A percentile compares a stretch with the other conserved stretches of the same genome.
These are phyloP conservation scores for Petroica traversi DNA, from an alignment of 2,113 vertebrate species.

Conservation along the genomic window DNA sequence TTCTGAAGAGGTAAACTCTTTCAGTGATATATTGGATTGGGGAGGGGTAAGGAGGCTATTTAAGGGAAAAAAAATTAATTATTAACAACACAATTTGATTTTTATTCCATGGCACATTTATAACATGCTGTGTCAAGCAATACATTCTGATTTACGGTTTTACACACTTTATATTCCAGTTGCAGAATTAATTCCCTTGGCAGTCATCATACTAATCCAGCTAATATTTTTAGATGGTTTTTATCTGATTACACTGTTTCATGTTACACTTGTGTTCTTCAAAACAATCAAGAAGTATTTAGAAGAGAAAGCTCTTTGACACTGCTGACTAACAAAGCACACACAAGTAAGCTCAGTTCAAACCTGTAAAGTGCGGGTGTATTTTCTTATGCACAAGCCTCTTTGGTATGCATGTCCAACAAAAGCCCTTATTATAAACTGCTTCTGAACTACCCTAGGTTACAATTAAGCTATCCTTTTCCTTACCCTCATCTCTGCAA, in stretches of 20 bases:
- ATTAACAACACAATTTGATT: neutral
- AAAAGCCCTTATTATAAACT: neutral
- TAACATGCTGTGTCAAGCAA: neutral
- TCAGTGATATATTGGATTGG: neutral
- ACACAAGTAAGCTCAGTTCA: neutral
- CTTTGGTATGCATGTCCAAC: neutral
- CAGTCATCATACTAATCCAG: neutral
- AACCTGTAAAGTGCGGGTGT: neutral
- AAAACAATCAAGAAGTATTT: neutral
- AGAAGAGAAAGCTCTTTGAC: neutral
- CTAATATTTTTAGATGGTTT: neutral
- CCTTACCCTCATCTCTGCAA: neutral
- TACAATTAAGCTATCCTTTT: neutral
- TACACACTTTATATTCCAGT: neutral
- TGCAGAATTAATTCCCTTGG: neutral
- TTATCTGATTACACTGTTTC: neutral
- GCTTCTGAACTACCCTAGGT: neutral
- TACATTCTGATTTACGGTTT: neutral
- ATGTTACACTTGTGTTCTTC: neutral
- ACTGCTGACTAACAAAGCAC: neutral
- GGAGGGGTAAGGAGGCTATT: neutral
- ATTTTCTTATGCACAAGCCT: neutral
- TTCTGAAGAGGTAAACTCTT: neutral
- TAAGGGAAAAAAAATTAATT: neutral
- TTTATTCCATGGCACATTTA: neutral